phyloP scores from a whole-genome alignment of 1,140 invertebrate genomes.

The Hypsibius dujardini region DNA sequence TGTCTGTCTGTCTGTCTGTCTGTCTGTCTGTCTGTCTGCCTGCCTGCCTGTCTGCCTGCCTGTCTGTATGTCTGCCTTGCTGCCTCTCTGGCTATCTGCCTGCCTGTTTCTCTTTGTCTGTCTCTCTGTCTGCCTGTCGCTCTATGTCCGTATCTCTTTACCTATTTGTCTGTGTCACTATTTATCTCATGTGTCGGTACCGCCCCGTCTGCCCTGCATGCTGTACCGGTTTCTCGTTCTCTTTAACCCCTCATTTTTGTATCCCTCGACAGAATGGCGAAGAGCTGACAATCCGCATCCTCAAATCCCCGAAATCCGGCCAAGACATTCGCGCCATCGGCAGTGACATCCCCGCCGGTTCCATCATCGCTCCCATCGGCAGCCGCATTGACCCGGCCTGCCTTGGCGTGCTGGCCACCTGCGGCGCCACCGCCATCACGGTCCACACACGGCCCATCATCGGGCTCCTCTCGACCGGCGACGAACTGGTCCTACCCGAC shows the following conservation, averaged over 20 bases:
- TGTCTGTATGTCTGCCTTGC: too few relatives aligned
- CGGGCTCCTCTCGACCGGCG: conserved; percentile 73
- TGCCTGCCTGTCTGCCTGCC: too few relatives aligned
- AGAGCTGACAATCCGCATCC: conserved; percentile 56
- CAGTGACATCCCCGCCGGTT: conserved; percentile 49
- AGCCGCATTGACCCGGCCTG: conserved; percentile 47
- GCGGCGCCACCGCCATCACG: conserved; percentile 42
- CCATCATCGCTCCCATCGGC: conserved; percentile 41
- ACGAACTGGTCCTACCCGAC: conserved; percentile 42
- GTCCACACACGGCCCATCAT: conserved; percentile 45
- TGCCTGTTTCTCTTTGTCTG: too few relatives aligned
- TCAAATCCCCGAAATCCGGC: conserved; percentile 43
- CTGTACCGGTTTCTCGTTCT: conserved; percentile 15
- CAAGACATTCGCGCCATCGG: conserved; percentile 68
- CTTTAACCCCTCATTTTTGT: background rate
- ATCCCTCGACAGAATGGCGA: conserved; percentile 33
- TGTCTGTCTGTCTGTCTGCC: too few relatives aligned
- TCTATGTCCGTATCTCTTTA: too few relatives aligned
- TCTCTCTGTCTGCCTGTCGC: too few relatives aligned
- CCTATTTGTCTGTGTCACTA: too few relatives aligned
- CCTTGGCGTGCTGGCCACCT: conserved; percentile 55
- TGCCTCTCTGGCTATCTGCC: too few relatives aligned
- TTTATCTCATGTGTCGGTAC: too few relatives aligned
- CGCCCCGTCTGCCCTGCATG: too few relatives aligned
- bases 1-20: too few relatives aligned